Base-by-base conservation (phyloP, 2,888 invertebrate genomes). In the Hecatera dysodea region DNA sequence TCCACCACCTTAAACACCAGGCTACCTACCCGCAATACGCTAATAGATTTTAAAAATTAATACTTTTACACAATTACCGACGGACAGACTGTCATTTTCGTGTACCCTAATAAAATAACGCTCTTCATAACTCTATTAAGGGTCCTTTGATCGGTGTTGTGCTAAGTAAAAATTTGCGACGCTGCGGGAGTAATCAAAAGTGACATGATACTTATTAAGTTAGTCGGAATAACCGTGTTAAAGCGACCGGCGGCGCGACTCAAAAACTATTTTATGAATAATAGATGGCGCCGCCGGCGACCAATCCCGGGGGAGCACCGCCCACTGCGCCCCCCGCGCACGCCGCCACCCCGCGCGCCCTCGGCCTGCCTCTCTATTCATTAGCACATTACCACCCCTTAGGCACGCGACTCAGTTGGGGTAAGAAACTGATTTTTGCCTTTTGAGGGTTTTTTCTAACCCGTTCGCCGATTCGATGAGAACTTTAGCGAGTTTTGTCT, bases 241-340 rank as follows among this genome's bases (percentile, higher is more conserved):
- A 90, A 89, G 90, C 92, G 93, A 92, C 92, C 92, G 92, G 90
- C 92, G 91, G 94, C 91, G 94, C 93, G 94, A 94, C 94, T 96
- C 95, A 95, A 96, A 96, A 96, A 96, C 96, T 96, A 96, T 96
- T 95, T 95, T 95, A 95, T 96, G 96, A 95, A 96, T 96, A 95
- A 95, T 96, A 96, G 95, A 96, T 95, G 93, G 93, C 91, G 92
- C 92, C 90, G 90, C 88, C 88, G 90, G 92, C 93, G 94, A 90
- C 95, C 95, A 95, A 95, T 95, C 96, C 96, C 95, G 67, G 85
- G 95, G 95, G 95, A 93, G 93, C 92, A 88, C 91, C 93, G 93
- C 93, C 93, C 92, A 91, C 90, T 80, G 86, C 86, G 84, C 86
- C 87, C 71, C 71, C 81, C 76, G 71, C 85, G 83, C 84, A 15